phyloP scores from a whole-genome alignment of 2,113 vertebrate species.

The Phoenicopterus ruber region DNA sequence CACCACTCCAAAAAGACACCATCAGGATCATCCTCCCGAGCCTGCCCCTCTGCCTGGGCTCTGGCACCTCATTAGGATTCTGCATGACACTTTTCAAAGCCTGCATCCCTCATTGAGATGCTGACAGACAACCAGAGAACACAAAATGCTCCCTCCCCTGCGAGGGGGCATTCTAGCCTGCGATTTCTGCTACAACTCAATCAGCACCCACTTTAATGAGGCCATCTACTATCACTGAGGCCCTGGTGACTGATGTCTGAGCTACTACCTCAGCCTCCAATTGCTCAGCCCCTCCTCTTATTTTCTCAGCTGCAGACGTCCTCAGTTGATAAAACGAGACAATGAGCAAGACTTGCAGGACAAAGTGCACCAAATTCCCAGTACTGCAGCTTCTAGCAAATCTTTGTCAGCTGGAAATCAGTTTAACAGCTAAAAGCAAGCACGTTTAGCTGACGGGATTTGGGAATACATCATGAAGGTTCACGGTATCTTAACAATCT shows the following conservation, averaged over 20 bases:
- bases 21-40: not conserved
- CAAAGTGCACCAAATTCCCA: not conserved
- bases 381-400: not conserved
- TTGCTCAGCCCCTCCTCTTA: not conserved
- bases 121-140: not conserved
- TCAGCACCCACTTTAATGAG: constrained; percentile 18
- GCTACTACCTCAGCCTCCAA: not conserved
- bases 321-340: not conserved
- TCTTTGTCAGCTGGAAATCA: not conserved
- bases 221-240: not conserved
- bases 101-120: constrained; percentile 35
- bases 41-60: not conserved
- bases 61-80: constrained; percentile 38
- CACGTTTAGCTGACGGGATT: not conserved
- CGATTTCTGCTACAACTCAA: not conserved
- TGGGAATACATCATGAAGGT: not conserved
- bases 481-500: not conserved
- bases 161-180: not conserved
- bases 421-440: not conserved
- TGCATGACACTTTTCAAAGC: not conserved
- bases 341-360: not conserved
- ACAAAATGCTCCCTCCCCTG: not conserved
- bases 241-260: not conserved
- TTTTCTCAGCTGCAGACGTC: not conserved
- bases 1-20: not conserved